Base-by-base conservation (phyloP, 64 coral and sea anemone species). In the Platygyra sinensis region DNA sequence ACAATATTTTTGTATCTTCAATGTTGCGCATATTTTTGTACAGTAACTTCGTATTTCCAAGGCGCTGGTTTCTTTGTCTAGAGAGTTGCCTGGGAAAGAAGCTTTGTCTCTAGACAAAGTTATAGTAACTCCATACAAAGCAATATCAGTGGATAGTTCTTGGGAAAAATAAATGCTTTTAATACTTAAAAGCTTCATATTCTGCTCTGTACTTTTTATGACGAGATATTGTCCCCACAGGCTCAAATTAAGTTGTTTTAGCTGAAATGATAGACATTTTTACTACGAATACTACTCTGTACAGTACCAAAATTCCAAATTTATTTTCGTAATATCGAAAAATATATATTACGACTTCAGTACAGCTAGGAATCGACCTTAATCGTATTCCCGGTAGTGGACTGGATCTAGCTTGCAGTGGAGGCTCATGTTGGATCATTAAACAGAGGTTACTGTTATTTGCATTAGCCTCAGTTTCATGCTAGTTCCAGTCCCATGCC, bases 11-110 rank as follows among this genome's bases (percentile, higher is more conserved):
- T 85, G 61, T 85, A 72, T 63, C 39, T 42, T 71, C 62, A 72
- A 29, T 85, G 81, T 85, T 85, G 81, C 81, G 30, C 61, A 85
- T 85, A 85, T 85, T 85, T 85, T 85, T 85, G 81, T 85, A 85
- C 81, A 85, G 81, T 85, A 71, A 71, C 63, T 85, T 85, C 38
- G 28, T 85, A 27, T 85, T 85, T 85, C 81, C 81, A 50, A 72
- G 81, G 69, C 72, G 0, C 8, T 29, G 8, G 42, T 29, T 81
- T 81, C 59, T 69, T 85, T 25, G 11, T 46, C 4, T 15, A 67
- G 67, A 51, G 39, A 85, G 81, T 67, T 71, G 81, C 63, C 81
- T 50, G 24, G 19, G 25, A 80, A 31, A 20, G 55, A 17, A 18
- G 16, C 15, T 31, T 59, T 83, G 30, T 71, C 30, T 38, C 33